phyloP scores from a whole-genome alignment of 2,888 invertebrate species.

The Dryadula phaetusa region DNA sequence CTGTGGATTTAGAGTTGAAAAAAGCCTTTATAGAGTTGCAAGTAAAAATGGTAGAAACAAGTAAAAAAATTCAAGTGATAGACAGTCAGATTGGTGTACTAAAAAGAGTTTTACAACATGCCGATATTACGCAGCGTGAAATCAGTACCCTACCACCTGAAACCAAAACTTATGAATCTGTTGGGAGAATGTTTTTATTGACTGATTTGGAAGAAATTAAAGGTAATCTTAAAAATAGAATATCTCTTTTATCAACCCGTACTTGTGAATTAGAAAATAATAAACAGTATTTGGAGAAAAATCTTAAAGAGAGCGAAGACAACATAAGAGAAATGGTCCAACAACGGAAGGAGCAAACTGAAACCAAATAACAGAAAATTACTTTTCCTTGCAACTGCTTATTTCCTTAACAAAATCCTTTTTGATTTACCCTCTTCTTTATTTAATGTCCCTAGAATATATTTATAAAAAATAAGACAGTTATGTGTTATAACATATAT shows the following conservation, averaged over 20 bases:
- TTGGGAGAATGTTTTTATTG: constrained; percentile 93
- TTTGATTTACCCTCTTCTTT: neutral
- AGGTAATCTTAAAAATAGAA: constrained; percentile 85
- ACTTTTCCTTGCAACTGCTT: neutral
- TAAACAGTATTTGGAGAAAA: constrained; percentile 92
- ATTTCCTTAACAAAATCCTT: neutral
- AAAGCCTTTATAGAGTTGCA: constrained; percentile 93
- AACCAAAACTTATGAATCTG: constrained; percentile 90
- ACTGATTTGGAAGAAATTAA: constrained; percentile 87
- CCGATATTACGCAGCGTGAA: constrained; percentile 88
- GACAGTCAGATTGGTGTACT: constrained; percentile 90
- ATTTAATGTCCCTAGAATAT: neutral
- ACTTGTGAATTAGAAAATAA: constrained; percentile 89
- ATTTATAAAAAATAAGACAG: neutral
- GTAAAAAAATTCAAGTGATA: constrained; percentile 90
- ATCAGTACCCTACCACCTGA: constrained; percentile 84
- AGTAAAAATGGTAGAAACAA: constrained; percentile 91
- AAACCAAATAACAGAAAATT: constrained; percentile 50
- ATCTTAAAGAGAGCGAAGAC: constrained; percentile 92
- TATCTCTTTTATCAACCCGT: constrained; percentile 84
- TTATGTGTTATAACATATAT: neutral
- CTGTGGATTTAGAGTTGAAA: constrained; percentile 84
- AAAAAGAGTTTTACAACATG: constrained; percentile 87
- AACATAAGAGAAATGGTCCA: constrained; percentile 93
- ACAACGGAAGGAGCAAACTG: constrained; percentile 83